Conservation (phyloP, 2,888 invertebrate genomes). For the Nymphalis urticae region DNA sequence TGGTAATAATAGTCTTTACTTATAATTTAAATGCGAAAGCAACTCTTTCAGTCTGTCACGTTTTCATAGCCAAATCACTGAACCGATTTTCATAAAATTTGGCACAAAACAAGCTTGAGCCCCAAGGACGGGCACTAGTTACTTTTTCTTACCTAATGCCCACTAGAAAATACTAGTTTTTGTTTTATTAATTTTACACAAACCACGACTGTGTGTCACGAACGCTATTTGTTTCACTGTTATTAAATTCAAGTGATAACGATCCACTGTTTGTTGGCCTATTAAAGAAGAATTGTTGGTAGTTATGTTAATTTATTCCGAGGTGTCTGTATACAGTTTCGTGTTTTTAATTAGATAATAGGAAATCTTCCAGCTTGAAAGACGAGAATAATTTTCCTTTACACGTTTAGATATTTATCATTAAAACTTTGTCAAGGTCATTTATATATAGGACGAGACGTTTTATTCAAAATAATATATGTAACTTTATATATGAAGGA, state of each 20-base stretch:
- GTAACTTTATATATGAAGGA: too few species aligned
- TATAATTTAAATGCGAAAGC: too few species aligned
- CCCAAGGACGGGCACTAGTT: too few species aligned
- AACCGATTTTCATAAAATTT: too few species aligned
- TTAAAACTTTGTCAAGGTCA: not conserved
- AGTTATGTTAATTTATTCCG: constrained; percentile 58
- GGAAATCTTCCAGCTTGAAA: constrained; percentile 4
- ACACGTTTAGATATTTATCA: not conserved
- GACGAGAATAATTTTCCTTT: constrained; percentile 3
- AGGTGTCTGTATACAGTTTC: constrained; percentile 43
- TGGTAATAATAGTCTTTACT: too few species aligned
- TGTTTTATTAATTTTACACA: not conserved
- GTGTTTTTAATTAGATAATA: constrained; percentile 54
- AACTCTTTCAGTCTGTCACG: too few species aligned
- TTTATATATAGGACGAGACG: not conserved
- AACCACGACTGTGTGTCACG: constrained; percentile 41
- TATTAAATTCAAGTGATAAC: constrained; percentile 69
- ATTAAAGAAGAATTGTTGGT: constrained; percentile 66
- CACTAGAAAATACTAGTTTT: too few species aligned
- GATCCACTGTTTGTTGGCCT: constrained; percentile 52
- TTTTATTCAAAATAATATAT: not conserved
- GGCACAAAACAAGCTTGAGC: too few species aligned
- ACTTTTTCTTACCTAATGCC: too few species aligned
- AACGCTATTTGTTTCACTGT: constrained; percentile 54
- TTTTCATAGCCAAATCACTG: too few species aligned